These are phyloP conservation scores for Danio jaintianensis DNA, from an alignment of 2,797 vertebrate species.

Conservation along the genomic window DNA sequence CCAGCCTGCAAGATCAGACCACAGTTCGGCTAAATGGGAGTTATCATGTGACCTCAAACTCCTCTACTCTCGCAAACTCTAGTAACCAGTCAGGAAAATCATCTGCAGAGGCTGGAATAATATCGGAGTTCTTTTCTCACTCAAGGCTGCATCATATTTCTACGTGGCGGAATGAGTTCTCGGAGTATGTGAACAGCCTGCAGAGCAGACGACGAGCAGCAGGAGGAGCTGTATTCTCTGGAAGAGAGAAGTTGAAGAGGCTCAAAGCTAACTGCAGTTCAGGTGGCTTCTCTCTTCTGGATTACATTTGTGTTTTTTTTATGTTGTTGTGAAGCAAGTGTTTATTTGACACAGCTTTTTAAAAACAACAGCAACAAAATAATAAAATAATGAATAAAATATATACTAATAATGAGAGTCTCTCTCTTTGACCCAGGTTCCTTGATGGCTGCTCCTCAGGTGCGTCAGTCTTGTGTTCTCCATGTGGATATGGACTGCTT, in stretches of 20 bases:
- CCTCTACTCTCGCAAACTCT: conserved; percentile 35
- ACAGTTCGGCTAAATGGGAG: conserved; percentile 73
- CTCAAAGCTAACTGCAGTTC: conserved; percentile 73
- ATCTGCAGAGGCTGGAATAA: conserved; percentile 80
- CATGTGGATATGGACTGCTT: conserved; percentile 99
- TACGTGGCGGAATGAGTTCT: conserved; percentile 92
- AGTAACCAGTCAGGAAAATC: conserved; percentile 54
- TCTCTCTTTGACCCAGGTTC: conserved; percentile 32
- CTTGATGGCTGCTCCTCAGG: conserved; percentile 64
- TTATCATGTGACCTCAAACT: conserved; percentile 68
- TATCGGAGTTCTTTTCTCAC: conserved; percentile 93
- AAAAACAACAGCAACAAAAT: too few species aligned
- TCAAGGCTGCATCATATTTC: conserved; percentile 98
- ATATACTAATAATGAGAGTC: not conserved
- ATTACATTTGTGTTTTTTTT: not conserved
- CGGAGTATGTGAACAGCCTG: conserved; percentile 92
- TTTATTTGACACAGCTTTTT: not conserved
- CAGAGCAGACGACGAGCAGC: conserved; percentile 79
- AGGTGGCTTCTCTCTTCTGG: conserved; percentile 46
- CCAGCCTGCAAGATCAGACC: conserved; percentile 46
- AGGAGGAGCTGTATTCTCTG: conserved; percentile 83
- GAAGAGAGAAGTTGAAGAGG: conserved; percentile 92
- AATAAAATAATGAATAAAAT: too few species aligned
- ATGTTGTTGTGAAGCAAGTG: not conserved
- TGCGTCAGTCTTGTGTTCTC: conserved; percentile 87